Evolutionary conservation across 2,113 vertebrate genomes (phyloP).

Genomic region (Prochilodus magdalenae): DNA sequence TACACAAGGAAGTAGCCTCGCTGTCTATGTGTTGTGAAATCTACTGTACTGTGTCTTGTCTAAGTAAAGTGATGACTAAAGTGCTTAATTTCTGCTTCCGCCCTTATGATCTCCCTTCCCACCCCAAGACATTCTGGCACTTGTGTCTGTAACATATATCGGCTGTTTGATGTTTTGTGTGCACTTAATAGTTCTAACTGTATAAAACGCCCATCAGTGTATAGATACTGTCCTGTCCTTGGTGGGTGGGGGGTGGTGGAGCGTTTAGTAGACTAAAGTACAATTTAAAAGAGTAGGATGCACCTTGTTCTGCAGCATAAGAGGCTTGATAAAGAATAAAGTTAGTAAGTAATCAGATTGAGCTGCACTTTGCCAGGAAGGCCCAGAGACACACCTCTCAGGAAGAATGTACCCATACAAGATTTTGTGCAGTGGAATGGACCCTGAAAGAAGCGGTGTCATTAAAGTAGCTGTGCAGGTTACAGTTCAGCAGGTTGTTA

Average conservation of each 20-base stretch:
- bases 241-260: no score
- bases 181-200: not conserved
- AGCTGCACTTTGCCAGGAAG: not conserved
- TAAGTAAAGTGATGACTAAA: not conserved
- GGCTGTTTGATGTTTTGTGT: not conserved
- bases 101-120: not conserved
- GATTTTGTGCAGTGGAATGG: slow-evolving; percentile 15
- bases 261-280: no score
- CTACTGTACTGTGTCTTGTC: not conserved
- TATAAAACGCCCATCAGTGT: no score
- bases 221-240: no score
- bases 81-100: not conserved
- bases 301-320: not conserved
- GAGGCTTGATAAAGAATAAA: not conserved
- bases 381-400: not conserved
- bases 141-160: no score
- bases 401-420: slow-evolving; percentile 25
- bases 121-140: no score
- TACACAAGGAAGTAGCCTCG: slow-evolving; percentile 15
- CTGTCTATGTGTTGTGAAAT: not conserved
- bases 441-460: not conserved
- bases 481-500: not conserved
- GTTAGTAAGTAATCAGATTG: not conserved
- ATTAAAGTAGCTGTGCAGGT: not conserved
- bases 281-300: not conserved